phyloP scores from a whole-genome alignment of 2,797 vertebrate genomes.

The Monodelphis domestica region DNA sequence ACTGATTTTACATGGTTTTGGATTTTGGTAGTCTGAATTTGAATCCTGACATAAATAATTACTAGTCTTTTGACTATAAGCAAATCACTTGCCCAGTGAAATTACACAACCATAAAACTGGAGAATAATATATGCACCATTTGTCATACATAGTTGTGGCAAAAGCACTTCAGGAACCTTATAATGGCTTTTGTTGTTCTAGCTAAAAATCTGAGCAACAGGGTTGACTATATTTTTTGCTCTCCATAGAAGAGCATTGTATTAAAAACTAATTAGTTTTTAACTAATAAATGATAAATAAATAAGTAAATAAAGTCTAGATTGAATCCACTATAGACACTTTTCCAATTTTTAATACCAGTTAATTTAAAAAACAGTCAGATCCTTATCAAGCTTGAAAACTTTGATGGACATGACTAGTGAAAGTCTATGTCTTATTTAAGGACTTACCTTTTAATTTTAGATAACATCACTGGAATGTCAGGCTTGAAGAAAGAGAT shows the following conservation, averaged over 20 bases:
- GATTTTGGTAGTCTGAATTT: not conserved
- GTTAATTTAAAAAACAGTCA: too few relatives aligned
- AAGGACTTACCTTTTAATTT: too few relatives aligned
- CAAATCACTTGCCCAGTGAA: not conserved
- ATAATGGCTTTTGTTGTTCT: not conserved
- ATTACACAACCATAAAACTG: not conserved
- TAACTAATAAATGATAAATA: too few relatives aligned
- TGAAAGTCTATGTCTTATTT: too few relatives aligned
- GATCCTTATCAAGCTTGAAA: too few relatives aligned
- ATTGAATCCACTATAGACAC: not conserved
- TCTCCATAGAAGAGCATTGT: not conserved
- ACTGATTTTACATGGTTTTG: not conserved
- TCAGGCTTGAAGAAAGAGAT: too few relatives aligned
- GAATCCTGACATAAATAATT: not conserved
- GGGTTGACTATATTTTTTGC: not conserved
- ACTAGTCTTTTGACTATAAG: not conserved
- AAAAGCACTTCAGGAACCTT: not conserved
- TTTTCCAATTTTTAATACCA: too few relatives aligned
- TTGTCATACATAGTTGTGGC: not conserved
- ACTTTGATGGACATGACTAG: too few relatives aligned
- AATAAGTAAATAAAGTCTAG: too few relatives aligned
- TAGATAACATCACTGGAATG: too few relatives aligned
- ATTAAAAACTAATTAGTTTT: not conserved
- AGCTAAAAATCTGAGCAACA: not conserved
- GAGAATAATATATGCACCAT: not conserved